Evolutionary conservation across 2,888 invertebrate species (phyloP).

Genomic region (Idaea straminata): DNA sequence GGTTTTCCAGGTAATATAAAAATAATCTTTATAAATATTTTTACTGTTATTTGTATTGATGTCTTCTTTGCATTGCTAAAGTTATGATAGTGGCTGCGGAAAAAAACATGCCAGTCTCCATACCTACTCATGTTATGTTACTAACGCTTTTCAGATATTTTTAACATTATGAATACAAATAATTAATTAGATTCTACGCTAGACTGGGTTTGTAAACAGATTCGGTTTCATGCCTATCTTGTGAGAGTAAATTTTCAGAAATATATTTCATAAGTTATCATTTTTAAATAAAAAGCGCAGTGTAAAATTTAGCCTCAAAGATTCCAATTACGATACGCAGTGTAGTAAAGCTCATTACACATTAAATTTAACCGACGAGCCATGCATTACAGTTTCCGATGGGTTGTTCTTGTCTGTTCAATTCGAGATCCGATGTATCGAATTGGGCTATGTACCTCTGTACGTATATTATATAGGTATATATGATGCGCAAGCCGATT

Average conservation of each 20-base stretch:
- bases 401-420: constrained; percentile 10
- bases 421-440: constrained; percentile 12
- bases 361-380: constrained; percentile 18
- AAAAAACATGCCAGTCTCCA: too few relatives aligned
- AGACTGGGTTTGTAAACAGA: too few relatives aligned
- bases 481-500: background rate
- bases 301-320: background rate
- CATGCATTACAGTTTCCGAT: constrained; percentile 8
- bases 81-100: too few relatives aligned
- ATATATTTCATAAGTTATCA: constrained; percentile 4
- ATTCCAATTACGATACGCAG: constrained; percentile 3
- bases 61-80: too few relatives aligned
- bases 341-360: constrained; percentile 17
- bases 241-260: background rate
- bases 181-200: too few relatives aligned
- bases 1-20: too few relatives aligned
- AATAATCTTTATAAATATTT: too few relatives aligned
- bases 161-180: too few relatives aligned
- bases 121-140: too few relatives aligned
- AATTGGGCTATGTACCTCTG: constrained; percentile 10
- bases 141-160: too few relatives aligned
- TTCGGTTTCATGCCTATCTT: background rate
- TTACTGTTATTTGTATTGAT: too few relatives aligned
- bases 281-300: background rate
- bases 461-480: background rate